Evolutionary conservation across 1,140 invertebrate genomes (phyloP).

Genomic region (Micrasema longulum): DNA sequence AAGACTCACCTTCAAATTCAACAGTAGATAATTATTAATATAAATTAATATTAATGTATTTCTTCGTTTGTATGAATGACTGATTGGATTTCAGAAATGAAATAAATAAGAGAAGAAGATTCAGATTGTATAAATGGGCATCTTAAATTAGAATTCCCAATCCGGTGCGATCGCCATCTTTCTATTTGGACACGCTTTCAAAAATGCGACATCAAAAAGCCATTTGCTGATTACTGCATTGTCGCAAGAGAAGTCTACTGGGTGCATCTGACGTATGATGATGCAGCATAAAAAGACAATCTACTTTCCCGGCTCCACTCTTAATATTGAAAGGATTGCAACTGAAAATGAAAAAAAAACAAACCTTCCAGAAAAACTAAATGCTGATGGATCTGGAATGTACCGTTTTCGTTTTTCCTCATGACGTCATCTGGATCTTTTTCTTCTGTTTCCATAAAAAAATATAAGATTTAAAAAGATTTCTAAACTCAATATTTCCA

Average conservation of each 20-base stretch:
- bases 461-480: not conserved
- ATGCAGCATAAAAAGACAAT: conserved; percentile 46
- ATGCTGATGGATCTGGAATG: not conserved
- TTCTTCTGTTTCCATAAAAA: not conserved
- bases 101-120: no score
- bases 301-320: conserved; percentile 33
- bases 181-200: conserved; percentile 37
- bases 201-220: conserved; percentile 54
- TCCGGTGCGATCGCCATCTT: conserved; percentile 9
- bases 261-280: conserved; percentile 47
- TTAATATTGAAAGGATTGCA: conserved; percentile 32
- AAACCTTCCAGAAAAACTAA: not conserved
- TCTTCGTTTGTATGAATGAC: no score
- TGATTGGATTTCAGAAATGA: no score
- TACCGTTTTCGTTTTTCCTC: not conserved
- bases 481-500: no score
- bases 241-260: conserved; percentile 15
- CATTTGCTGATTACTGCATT: conserved; percentile 53
- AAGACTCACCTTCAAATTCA: no score
- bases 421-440: not conserved
- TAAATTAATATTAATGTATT: no score
- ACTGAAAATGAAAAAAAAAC: conserved; percentile 12
- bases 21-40: no score
- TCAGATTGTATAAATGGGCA: no score
- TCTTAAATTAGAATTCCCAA: not conserved